phyloP scores from a whole-genome alignment of 2,113 vertebrate species.

The Centropristis striata region DNA sequence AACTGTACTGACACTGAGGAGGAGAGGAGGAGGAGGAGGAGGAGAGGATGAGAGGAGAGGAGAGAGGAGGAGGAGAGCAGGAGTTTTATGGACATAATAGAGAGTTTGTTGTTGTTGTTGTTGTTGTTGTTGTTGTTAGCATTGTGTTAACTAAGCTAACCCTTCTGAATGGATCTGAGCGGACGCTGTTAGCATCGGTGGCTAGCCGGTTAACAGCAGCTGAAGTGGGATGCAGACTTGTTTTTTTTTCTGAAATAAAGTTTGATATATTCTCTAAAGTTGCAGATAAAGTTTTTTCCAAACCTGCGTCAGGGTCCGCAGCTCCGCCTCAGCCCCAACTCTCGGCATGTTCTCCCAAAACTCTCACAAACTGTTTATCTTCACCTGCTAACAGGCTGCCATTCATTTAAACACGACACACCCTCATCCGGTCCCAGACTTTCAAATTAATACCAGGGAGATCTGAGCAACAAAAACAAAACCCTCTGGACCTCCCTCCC shows the following conservation, averaged over 20 bases:
- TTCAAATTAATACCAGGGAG: constrained; percentile 46
- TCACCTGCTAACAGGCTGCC: not conserved
- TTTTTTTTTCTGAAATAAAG: not conserved
- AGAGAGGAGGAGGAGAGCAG: too few species aligned
- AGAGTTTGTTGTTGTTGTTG: too few species aligned
- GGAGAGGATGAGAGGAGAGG: not conserved
- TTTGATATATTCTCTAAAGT: not conserved
- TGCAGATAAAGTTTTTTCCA: not conserved
- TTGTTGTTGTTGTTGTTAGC: constrained; percentile 13
- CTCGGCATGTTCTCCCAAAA: constrained; percentile 30
- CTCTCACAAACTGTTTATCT: too few species aligned
- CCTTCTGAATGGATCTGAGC: not conserved
- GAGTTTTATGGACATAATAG: too few species aligned
- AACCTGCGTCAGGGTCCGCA: constrained; percentile 61
- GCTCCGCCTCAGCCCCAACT: constrained; percentile 45
- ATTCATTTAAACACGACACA: not conserved
- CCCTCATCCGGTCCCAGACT: constrained; percentile 2
- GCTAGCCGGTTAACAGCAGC: not conserved
- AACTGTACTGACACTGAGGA: constrained; percentile 78
- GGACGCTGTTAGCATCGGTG: not conserved
- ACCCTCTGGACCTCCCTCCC: too few species aligned
- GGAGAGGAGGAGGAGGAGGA: not conserved
- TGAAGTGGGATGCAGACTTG: not conserved
- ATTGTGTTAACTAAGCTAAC: not conserved
- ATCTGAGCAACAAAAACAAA: not conserved